These are phyloP conservation scores for Plusia festucae DNA, from an alignment of 2,888 invertebrate genomes.

Conservation along the genomic window DNA sequence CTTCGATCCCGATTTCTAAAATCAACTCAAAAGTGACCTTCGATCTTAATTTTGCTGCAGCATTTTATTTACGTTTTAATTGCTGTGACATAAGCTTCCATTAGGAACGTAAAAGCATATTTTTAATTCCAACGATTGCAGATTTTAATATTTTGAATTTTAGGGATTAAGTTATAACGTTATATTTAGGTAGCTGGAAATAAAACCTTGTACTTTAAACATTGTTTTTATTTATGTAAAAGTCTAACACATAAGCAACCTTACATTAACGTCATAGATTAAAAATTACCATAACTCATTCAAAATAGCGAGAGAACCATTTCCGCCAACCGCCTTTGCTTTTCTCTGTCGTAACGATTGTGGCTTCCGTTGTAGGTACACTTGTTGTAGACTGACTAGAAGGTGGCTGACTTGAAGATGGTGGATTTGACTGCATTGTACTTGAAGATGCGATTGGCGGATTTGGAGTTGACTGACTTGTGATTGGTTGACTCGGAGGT, in stretches of 20 bases:
- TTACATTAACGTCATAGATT: neutral
- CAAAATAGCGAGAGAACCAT: slow-evolving; percentile 1
- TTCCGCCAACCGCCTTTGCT: neutral
- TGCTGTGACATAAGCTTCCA: too few species aligned
- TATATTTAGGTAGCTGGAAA: too few species aligned
- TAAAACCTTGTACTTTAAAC: too few species aligned
- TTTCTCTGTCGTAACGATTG: neutral
- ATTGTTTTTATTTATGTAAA: too few species aligned
- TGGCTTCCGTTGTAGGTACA: neutral
- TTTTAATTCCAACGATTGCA: too few species aligned
- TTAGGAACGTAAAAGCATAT: too few species aligned
- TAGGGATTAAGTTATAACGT: too few species aligned
- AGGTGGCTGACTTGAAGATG: neutral
- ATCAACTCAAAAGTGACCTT: too few species aligned
- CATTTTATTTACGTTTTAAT: too few species aligned
- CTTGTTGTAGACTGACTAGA: slow-evolving; percentile 3
- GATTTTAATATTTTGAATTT: too few species aligned
- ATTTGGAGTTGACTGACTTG: neutral
- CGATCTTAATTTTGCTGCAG: too few species aligned
- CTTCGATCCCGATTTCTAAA: too few species aligned
- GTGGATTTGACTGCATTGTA: neutral
- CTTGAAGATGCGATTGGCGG: neutral
- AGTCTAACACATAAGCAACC: neutral
- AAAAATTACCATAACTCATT: neutral
- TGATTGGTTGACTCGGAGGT: neutral